Evolutionary conservation across 2,888 invertebrate genomes (phyloP), one percentile per base, ranked within the genome.

Genomic region (Acanthosepion esculentum): DNA sequence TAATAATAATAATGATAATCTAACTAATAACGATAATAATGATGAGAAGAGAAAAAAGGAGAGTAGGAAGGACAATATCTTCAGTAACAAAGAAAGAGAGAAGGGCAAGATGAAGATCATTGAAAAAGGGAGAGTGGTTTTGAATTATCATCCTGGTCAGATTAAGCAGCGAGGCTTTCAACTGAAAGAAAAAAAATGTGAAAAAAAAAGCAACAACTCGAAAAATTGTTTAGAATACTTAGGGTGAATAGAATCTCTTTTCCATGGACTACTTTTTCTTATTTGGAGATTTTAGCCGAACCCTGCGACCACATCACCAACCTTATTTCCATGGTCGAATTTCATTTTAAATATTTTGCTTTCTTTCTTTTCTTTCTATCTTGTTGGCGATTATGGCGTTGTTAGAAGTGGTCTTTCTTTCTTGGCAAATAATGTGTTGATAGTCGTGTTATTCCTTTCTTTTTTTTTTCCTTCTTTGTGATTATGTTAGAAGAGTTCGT

Each of bases 221-320:
- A 78, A 78, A 78, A n/a, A 78, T 78, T 29, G 78, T 78, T 78
- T 78, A n/a, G 78, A 78, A 78, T 78, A 78, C 78, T 78, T n/a
- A 78, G 78, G 10, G 78, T 78, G 78, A n/a, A 78, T 78, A 29
- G 10, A 78, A 78, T 10, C 78, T 29, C 29, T 78, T 78, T 78
- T 78, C 78, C 8, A 12, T 29, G 7, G 78, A 29, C 18, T 78
- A 10, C n/a, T 78, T 78, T 78, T 7, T 64, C 64, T 8, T n/a
- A 12, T 78, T 78, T 8, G 29, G 78, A 78, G n/a, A n/a, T 78
- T 29, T n/a, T n/a, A 78, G 29, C 12, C 29, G n/a, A 8, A 78
- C 8, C 78, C n/a, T 78, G 1, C 29, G n/a, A 78, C 10, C 78
- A 78, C 78, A n/a, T 78, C 78, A n/a, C n/a, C 64, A 64, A 64